Evolutionary conservation across 2,113 vertebrate species (phyloP), one percentile per base, ranked within the genome.

Genomic region (Daphoenositta chrysoptera): DNA sequence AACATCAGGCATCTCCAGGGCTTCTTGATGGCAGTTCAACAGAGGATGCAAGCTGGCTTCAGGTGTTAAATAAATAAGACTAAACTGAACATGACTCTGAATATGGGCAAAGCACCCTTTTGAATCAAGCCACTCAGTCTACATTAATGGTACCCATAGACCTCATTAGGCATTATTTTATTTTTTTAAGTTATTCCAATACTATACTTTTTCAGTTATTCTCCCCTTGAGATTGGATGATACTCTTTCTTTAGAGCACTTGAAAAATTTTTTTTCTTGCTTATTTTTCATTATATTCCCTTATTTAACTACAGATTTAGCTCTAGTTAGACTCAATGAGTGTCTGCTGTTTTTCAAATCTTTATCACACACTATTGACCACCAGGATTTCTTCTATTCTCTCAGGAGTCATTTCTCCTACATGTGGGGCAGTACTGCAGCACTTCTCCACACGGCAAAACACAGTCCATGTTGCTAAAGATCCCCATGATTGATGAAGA

Each of bases 401-500:
- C 53, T 40, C 37, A 48, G n/a, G 33, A 85, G 18, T 26, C 4
- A 27, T 61, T 87, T 92, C 31, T 64, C 50, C 73, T 19, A 33
- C 23, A 30, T 1, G 7, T 8, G 7, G 14, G 23, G n/a, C 30
- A 65, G n/a, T 39, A 65, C 27, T 42, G 13, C 4, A 33, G 21
- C 5, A 4, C 37, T 87, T 56, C 21, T 64, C 30, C 40, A 72
- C 0, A 7, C 3, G 60, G 35, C 20, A 39, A 50, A 83, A 31
- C 11, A 64, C 31, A 85, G 17, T 17, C 20, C 17, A 18, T 35
- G 13, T 40, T 2, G 0, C n/a, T 40, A 48, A 81, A 53, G 15
- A 26, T 10, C 20, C 11, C 15, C 1, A 1, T 24, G 4, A 12
- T 0, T 8, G 13, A 60, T 20, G 31, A 45, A 60, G 50, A 40